Base-by-base conservation (phyloP, 2,888 invertebrate genomes). In the Anthrax anthrax region DNA sequence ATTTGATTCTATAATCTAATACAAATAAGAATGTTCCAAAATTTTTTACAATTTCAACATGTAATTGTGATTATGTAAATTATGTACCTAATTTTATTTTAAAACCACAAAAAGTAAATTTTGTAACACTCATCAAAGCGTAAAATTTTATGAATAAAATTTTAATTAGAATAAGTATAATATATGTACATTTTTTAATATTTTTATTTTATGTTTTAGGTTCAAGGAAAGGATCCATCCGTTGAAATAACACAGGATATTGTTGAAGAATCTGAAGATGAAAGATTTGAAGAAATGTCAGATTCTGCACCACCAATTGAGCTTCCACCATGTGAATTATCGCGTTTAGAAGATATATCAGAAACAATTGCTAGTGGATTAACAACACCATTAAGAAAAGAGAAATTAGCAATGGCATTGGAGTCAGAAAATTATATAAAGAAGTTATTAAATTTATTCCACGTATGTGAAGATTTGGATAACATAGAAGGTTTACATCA, bases 211-310 rank as follows among this genome's bases (percentile, higher is more conserved):
- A 18, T 44, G 13, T 65, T 67, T 37, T 65, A 88, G 83, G 91
- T 98, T 37, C 98, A 99, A 77, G 97, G 97, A 36, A 95, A 95
- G 70, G 97, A 98, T 73, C 97, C 97, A 37, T 92, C 94, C 23
- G 94, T 96, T 50, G 94, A 96, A 69, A 91, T 96, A 52, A 96
- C 96, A 43, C 96, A 96, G 70, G 92, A 94, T 58, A 88, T 92
- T 56, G 90, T 92, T 5, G 92, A 94, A 68, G 92, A 94, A 64
- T 90, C 90, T 1, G 92, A 92, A 74, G 95, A 96, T 77, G 95
- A 96, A 62, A 76, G 92, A 42, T 94, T 90, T 67, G 95, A 96
- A 70, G 95, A 96, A 61, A 89, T 92, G 81, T 86, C 90, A 44
- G 95, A 95, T 64, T 84, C 88, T 56, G 89, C 88, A 43, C 90